Evolutionary conservation across 2,888 invertebrate species (phyloP).

Genomic region (Anodontia alba): DNA sequence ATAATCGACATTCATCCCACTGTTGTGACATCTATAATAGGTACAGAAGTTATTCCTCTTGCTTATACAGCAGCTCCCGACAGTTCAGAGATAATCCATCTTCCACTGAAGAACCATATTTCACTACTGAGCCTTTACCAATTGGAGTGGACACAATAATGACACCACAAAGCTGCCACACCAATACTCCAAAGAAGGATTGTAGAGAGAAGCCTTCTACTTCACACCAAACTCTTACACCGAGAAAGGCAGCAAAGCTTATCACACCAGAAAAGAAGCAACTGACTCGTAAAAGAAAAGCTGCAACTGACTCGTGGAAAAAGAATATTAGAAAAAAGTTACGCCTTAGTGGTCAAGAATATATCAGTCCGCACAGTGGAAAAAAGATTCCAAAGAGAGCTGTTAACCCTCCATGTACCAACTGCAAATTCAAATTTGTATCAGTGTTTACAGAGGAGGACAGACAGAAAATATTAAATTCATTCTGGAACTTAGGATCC

Average conservation of each 20-base stretch:
- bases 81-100: not conserved
- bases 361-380: conserved; percentile 24
- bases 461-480: conserved; percentile 27
- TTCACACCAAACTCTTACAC: conserved; percentile 8
- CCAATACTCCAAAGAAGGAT: not conserved
- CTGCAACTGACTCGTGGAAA: conserved; percentile 38
- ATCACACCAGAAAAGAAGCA: conserved; percentile 28
- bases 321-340: conserved; percentile 47
- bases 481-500: conserved; percentile 28
- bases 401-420: conserved; percentile 7
- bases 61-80: conserved; percentile 20
- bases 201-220: not conserved
- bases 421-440: conserved; percentile 36
- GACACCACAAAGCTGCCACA: not conserved
- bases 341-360: conserved; percentile 35
- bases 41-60: conserved; percentile 3
- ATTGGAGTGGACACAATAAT: not conserved
- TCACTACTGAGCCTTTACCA: not conserved
- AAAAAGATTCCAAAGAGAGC: conserved; percentile 23
- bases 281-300: conserved; percentile 31
- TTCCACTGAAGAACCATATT: not conserved
- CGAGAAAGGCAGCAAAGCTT: conserved; percentile 25
- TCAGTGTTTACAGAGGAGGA: conserved; percentile 27
- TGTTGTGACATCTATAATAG: not conserved
- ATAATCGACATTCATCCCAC: not conserved